Evolutionary conservation across 92 coral and sea anemone genomes (phyloP).

Genomic region (Porites lobata): DNA sequence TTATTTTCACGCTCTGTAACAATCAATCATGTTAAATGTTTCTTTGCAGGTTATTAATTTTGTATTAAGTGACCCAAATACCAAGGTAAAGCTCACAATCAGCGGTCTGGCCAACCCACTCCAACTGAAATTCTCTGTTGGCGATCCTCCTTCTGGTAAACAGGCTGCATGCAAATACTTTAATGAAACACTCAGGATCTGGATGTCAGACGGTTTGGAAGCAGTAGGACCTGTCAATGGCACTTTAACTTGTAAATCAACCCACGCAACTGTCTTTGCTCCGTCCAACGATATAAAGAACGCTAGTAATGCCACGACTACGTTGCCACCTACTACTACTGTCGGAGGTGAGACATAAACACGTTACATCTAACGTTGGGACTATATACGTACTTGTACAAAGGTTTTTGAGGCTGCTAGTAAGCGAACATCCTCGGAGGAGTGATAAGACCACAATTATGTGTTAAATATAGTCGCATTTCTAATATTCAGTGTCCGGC

Average conservation of each 20-base stretch:
- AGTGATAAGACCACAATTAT: no score
- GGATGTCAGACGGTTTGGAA: slow-evolving; percentile 34
- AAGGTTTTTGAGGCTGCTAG: no score
- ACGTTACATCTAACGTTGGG: no score
- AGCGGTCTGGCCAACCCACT: slow-evolving; percentile 11
- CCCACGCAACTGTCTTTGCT: slow-evolving; percentile 54
- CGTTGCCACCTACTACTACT: not conserved
- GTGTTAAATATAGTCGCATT: no score
- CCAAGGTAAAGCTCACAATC: not conserved
- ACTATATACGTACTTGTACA: no score
- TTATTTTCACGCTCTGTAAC: no score
- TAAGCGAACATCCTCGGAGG: no score
- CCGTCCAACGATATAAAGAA: slow-evolving; percentile 17
- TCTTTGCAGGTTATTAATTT: slow-evolving; percentile 13
- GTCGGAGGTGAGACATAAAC: slow-evolving; percentile 2
- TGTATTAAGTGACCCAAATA: slow-evolving; percentile 12
- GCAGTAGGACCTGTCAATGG: not conserved
- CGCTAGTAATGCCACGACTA: not conserved
- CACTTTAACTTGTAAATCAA: slow-evolving; percentile 16
- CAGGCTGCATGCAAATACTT: slow-evolving; percentile 17
- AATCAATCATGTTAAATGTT: no score
- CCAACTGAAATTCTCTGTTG: not conserved
- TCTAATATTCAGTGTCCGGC: no score
- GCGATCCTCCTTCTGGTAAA: slow-evolving; percentile 8
- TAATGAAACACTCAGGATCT: slow-evolving; percentile 19